phyloP scores from a whole-genome alignment of 2,797 vertebrate genomes.

The Falco berigora region DNA sequence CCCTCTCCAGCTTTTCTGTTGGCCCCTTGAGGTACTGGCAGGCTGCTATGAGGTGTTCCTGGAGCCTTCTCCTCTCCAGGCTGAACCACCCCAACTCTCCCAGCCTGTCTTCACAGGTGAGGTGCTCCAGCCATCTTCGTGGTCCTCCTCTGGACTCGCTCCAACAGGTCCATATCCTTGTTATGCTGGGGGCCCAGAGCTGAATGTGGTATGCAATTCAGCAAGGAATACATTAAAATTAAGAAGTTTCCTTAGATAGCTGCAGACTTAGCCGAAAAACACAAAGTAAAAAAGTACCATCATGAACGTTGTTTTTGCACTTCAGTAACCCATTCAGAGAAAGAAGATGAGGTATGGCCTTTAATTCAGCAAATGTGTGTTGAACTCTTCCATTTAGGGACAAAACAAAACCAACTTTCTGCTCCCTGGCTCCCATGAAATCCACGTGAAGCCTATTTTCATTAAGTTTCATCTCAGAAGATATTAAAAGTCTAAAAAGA shows the following conservation, averaged over 20 bases:
- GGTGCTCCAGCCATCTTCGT: not conserved
- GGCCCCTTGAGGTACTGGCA: not conserved
- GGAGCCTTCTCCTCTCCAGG: not conserved
- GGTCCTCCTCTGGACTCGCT: not conserved
- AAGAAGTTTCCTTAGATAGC: not conserved
- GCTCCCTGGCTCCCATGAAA: constrained; percentile 40
- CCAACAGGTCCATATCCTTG: not conserved
- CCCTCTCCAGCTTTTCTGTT: not conserved
- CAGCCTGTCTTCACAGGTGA: not conserved
- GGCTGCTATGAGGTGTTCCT: not conserved
- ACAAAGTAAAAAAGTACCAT: constrained; percentile 21
- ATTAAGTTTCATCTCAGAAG: constrained; percentile 70
- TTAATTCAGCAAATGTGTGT: constrained; percentile 70
- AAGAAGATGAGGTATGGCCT: constrained; percentile 66
- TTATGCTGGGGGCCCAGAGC: not conserved
- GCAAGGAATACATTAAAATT: not conserved
- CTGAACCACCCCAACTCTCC: not conserved
- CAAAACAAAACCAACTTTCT: constrained; percentile 58
- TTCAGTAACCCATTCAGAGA: constrained; percentile 71
- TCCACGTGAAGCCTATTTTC: constrained; percentile 41
- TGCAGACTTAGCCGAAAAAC: not conserved
- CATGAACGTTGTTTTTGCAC: constrained; percentile 24
- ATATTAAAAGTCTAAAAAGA: constrained; percentile 68
- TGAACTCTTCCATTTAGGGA: constrained; percentile 70
- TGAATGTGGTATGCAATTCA: not conserved